Base-by-base conservation (phyloP, 2,797 vertebrate genomes). In the Bothrops alternatus region DNA sequence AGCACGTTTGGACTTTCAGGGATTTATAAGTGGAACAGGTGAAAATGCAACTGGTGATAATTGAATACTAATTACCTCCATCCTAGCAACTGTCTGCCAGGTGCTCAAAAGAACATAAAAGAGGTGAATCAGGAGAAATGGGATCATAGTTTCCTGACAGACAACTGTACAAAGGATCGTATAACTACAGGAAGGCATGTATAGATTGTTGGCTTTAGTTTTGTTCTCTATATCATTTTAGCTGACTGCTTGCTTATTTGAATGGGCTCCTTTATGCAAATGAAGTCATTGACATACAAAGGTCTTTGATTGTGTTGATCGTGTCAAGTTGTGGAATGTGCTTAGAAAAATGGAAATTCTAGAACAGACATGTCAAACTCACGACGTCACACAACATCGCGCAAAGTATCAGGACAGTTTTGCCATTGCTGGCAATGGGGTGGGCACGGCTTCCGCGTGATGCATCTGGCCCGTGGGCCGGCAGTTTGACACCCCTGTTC, bases 71-170 rank as follows among this genome's bases (percentile, higher is more conserved):
- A 58, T 65, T 95, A 93, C 91, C 37, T 93, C 92, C 91, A 56
- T 14, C 8, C 28, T 65, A 96, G 86, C 94, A 95, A 92, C 85
- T 95, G 94, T 90, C 93, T 95, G 94, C 94, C 94, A 96, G 95
- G 95, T 96, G 94, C 85, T 94, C 86, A 91, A 91, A n/a, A 78
- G 91, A 86, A 95, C 92, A 90, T 89, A 78, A 94, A 93, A 95
- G 92, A 87, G 93, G 78, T 91, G 14, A 47, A 50, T 60, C 87
- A 88, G 18, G 26, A 92, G 86, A 90, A 90, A 16, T 53, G 57
- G 86, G n/a, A 10, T 82, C 93, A 90, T 18, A 37, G 56, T 93
- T 93, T 50, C 56, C 28, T 86, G 85, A n/a, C 69, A 61, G 37
- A 26, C 85, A 90, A 56, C 82, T 55, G 32, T 32, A 56, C 90